phyloP scores from a whole-genome alignment of 1,140 invertebrate species.

The Eriosoma lanigerum region DNA sequence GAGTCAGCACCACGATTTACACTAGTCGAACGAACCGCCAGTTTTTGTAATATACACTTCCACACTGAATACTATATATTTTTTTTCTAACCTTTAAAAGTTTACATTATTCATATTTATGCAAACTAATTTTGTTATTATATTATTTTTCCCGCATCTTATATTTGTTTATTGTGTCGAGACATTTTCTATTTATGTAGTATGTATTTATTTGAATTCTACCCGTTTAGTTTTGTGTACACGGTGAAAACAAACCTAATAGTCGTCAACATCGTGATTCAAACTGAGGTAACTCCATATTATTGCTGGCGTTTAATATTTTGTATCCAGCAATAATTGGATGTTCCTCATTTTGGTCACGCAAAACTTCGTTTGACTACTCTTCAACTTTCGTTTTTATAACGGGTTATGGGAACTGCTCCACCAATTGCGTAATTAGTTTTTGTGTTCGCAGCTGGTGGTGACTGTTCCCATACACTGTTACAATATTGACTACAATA shows the following conservation, averaged over 20 bases:
- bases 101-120: slow-evolving; percentile 15
- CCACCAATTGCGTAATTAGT: slow-evolving; percentile 45
- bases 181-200: too few relatives aligned
- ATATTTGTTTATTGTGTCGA: too few relatives aligned
- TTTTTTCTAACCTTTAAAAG: not conserved
- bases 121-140: slow-evolving; percentile 9
- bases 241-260: not conserved
- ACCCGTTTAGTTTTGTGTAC: not conserved
- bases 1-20: slow-evolving; percentile 42
- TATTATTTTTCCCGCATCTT: not conserved
- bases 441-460: slow-evolving; percentile 36
- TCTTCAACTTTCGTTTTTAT: not conserved
- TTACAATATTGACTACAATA: slow-evolving; percentile 16
- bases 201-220: too few relatives aligned
- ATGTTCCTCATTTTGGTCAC: slow-evolving; percentile 48
- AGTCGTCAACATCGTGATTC: slow-evolving; percentile 44
- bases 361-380: not conserved
- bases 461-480: slow-evolving; percentile 37
- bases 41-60: slow-evolving; percentile 20
- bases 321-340: slow-evolving; percentile 49
- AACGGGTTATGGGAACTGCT: slow-evolving; percentile 48
- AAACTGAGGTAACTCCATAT: slow-evolving; percentile 50
- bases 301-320: slow-evolving; percentile 39
- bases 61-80: not conserved
- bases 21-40: slow-evolving; percentile 38